A percentile compares a stretch with the other conserved stretches of the same genome.
phyloP scores from a whole-genome alignment of 2,113 vertebrate species.

The Daubentonia madagascariensis region DNA sequence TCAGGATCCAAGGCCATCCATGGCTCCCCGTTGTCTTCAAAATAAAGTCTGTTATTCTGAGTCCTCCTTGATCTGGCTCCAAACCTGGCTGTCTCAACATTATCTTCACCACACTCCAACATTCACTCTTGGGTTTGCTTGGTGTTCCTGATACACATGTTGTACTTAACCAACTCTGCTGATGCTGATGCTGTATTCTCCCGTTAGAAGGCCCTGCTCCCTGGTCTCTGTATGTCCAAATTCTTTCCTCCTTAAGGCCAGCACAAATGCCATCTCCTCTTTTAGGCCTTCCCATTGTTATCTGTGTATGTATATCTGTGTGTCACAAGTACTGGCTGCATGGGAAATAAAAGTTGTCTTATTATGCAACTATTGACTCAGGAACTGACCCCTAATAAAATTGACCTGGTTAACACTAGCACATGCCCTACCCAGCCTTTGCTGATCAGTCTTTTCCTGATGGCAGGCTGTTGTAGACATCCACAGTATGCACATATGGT shows the following conservation, averaged over 20 bases:
- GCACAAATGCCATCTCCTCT: background rate
- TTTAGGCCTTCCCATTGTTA: background rate
- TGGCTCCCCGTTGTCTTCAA: background rate
- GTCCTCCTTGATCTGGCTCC: background rate
- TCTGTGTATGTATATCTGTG: background rate
- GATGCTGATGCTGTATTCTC: background rate
- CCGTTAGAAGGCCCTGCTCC: background rate
- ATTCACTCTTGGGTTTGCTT: background rate
- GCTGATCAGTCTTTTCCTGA: background rate
- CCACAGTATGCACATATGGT: background rate
- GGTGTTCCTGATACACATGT: fast-evolving
- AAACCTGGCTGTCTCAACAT: background rate
- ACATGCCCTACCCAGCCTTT: background rate
- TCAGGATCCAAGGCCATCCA: background rate
- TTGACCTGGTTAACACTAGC: background rate
- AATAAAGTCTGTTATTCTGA: background rate
- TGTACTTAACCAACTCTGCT: background rate
- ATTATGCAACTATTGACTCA: background rate
- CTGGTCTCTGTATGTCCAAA: background rate
- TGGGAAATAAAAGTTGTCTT: background rate
- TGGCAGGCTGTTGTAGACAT: background rate
- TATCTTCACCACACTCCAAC: fast-evolving
- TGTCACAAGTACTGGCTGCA: background rate
- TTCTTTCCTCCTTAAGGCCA: background rate
- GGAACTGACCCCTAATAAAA: background rate